Evolutionary conservation across 2,888 invertebrate genomes (phyloP).

Genomic region (Agapetus fuscipes): DNA sequence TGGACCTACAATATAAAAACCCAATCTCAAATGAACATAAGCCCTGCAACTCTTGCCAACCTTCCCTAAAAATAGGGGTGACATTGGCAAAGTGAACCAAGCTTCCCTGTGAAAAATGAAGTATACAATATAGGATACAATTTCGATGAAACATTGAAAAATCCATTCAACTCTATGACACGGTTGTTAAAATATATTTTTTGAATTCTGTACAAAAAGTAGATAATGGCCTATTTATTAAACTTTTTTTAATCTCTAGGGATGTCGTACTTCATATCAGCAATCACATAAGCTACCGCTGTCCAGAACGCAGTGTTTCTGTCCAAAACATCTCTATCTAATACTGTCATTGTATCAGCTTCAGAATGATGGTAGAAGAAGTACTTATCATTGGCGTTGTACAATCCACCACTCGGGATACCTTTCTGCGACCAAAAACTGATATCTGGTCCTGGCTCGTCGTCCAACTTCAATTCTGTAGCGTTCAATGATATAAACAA

Average conservation of each 20-base stretch:
- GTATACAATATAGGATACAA: no score
- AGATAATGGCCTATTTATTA: no score
- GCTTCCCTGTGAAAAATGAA: no score
- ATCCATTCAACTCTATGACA: no score
- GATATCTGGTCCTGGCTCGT: slow-evolving; percentile 53
- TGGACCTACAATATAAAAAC: no score
- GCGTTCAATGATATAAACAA: slow-evolving; percentile 50
- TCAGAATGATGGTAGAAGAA: slow-evolving; percentile 52
- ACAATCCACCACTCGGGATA: slow-evolving; percentile 52
- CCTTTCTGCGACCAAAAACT: slow-evolving; percentile 43
- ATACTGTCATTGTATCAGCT: slow-evolving; percentile 58
- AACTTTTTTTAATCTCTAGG: slow-evolving; percentile 35
- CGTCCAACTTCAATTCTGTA: slow-evolving; percentile 35
- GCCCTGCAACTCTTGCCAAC: no score
- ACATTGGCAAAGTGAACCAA: no score
- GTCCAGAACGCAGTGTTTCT: slow-evolving; percentile 58
- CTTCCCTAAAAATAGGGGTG: no score
- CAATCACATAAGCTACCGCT: slow-evolving; percentile 52
- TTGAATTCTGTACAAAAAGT: no score
- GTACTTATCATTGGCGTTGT: slow-evolving; percentile 52
- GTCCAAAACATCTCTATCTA: slow-evolving; percentile 51
- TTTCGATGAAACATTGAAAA: no score
- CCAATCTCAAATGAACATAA: no score
- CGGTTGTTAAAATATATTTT: no score
- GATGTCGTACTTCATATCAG: slow-evolving; percentile 50